Conservation (phyloP, 2,113 vertebrate genomes). For the Galeopterus variegatus region DNA sequence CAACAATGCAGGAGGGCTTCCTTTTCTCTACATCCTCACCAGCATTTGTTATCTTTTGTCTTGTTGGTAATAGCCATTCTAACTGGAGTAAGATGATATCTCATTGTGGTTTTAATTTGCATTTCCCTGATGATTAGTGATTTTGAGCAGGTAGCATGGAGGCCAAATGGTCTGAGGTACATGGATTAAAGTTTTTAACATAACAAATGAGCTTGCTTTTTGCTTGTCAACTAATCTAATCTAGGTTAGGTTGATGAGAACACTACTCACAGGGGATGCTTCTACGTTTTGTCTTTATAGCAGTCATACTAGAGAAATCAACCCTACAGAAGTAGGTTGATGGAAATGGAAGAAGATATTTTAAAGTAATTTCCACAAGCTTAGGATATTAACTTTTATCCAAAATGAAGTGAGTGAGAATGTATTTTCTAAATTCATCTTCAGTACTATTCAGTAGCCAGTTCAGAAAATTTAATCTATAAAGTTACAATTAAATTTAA, state of each 20-base stretch:
- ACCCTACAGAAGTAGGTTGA: neutral
- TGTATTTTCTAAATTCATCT: constrained; percentile 53
- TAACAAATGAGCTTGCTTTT: neutral
- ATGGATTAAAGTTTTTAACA: neutral
- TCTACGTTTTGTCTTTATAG: neutral
- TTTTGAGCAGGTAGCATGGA: no score
- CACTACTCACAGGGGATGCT: neutral
- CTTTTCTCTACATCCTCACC: no score
- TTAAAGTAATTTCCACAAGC: constrained; percentile 36
- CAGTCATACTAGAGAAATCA: neutral
- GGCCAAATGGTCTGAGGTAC: no score
- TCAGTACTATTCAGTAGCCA: neutral
- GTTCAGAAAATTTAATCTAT: constrained; percentile 43
- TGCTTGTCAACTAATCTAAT: constrained; percentile 8
- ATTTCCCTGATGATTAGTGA: no score
- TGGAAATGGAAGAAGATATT: neutral
- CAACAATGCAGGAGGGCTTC: no score
- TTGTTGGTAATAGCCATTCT: no score
- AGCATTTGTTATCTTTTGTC: no score
- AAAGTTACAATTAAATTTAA: constrained; percentile 54
- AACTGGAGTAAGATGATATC: no score
- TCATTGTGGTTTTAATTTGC: no score
- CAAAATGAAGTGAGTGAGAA: constrained; percentile 31
- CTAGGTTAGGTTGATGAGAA: neutral
- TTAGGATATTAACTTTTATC: constrained; percentile 36